phyloP scores from a whole-genome alignment of 2,888 invertebrate genomes.

The Pteria penguin region DNA sequence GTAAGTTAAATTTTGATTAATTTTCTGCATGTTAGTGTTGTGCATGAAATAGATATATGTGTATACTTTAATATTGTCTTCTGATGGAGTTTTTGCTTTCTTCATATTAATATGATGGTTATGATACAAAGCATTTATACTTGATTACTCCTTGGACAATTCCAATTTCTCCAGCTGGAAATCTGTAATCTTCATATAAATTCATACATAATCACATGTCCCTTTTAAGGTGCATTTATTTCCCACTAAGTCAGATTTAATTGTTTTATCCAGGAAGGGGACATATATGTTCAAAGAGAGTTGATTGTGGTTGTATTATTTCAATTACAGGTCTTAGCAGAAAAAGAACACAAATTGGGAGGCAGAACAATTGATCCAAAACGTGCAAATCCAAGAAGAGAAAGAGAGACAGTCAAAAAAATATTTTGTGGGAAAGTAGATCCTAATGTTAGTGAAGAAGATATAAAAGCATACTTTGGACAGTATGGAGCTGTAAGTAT shows the following conservation, averaged over 20 bases:
- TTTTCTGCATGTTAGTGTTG: background rate
- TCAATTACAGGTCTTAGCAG: slow-evolving; percentile 72
- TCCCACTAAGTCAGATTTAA: too few relatives aligned
- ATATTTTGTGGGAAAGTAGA: slow-evolving; percentile 98
- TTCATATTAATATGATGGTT: too few relatives aligned
- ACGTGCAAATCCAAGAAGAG: slow-evolving; percentile 89
- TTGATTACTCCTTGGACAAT: too few relatives aligned
- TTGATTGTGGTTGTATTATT: too few relatives aligned
- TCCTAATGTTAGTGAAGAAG: slow-evolving; percentile 94
- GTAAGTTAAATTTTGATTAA: slow-evolving; percentile 82
- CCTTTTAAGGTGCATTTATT: too few relatives aligned
- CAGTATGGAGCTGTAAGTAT: slow-evolving; percentile 94
- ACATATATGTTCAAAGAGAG: too few relatives aligned
- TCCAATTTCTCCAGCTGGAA: too few relatives aligned
- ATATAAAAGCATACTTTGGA: slow-evolving; percentile 94
- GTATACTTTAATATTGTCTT: background rate
- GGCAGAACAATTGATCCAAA: slow-evolving; percentile 97
- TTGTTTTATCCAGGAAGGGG: too few relatives aligned
- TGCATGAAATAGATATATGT: background rate
- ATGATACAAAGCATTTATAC: too few relatives aligned
- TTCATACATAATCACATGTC: too few relatives aligned
- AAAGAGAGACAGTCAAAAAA: slow-evolving; percentile 83
- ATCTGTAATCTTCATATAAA: too few relatives aligned
- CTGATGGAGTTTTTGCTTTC: background rate
- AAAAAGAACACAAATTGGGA: slow-evolving; percentile 89